Percentiles rank a stretch among this genome's conserved stretches.
Evolutionary conservation across 2,888 invertebrate genomes (phyloP).

Genomic region (Itoplectis maculator): DNA sequence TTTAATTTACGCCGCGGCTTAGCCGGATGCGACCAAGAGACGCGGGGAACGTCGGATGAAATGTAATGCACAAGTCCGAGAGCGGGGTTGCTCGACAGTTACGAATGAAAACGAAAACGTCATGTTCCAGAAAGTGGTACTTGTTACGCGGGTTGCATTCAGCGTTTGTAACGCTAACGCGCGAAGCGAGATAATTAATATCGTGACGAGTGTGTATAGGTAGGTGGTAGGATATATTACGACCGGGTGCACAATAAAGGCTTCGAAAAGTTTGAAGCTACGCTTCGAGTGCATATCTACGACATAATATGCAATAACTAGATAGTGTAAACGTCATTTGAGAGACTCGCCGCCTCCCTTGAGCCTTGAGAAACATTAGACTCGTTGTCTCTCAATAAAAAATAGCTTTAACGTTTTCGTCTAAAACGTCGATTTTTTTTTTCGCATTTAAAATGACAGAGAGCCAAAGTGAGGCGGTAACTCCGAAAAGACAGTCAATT

Average conservation of each 20-base stretch:
- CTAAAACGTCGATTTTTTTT: neutral
- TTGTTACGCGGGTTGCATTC: slow-evolving; percentile 31
- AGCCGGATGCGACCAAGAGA: slow-evolving; percentile 2
- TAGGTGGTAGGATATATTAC: neutral
- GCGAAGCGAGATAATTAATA: slow-evolving; percentile 42
- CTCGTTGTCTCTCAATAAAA: too few species aligned
- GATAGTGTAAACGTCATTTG: slow-evolving; percentile 4
- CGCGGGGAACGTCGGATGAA: slow-evolving; percentile 19
- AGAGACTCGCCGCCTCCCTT: neutral
- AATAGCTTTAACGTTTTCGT: too few species aligned
- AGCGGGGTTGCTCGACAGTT: slow-evolving; percentile 37
- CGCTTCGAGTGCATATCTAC: slow-evolving; percentile 28
- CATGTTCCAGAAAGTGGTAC: slow-evolving; percentile 39
- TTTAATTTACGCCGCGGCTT: slow-evolving; percentile 28
- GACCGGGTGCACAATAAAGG: slow-evolving; percentile 7
- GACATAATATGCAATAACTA: slow-evolving; percentile 23
- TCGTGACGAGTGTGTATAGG: neutral
- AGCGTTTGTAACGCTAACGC: slow-evolving; percentile 13
- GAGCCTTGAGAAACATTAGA: slow-evolving; percentile 18
- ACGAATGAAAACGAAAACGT: slow-evolving; percentile 32
- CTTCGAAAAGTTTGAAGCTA: neutral
- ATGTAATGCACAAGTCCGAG: slow-evolving; percentile 20
- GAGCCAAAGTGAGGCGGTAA: neutral
- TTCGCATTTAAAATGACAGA: neutral
- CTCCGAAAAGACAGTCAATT: neutral